These are phyloP conservation scores for Pseudorhombus dupliciocellatus DNA, from an alignment of 2,113 vertebrate genomes.

Conservation along the genomic window DNA sequence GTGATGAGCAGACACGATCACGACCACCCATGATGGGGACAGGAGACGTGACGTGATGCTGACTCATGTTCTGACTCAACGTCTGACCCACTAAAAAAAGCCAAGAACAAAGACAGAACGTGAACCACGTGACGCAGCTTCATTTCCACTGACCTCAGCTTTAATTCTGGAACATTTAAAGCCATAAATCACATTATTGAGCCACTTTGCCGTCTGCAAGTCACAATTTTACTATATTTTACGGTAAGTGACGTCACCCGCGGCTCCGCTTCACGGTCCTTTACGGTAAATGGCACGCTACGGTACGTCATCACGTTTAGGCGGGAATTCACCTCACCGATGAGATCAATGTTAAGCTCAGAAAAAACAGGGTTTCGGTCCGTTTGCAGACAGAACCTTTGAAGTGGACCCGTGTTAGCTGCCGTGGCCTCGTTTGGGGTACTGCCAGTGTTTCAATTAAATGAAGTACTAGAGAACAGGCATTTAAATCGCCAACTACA, in stretches of 20 bases:
- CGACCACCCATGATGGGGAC: not conserved
- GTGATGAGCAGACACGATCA: not conserved
- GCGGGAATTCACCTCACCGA: not conserved
- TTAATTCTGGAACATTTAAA: not conserved
- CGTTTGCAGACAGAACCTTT: too few relatives aligned
- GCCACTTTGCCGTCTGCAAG: too few relatives aligned
- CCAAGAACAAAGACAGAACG: not conserved
- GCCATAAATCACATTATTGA: not conserved
- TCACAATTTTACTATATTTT: not conserved
- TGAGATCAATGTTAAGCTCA: not conserved
- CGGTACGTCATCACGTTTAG: not conserved
- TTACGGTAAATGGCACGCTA: conserved; percentile 38
- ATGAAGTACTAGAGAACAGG: too few relatives aligned
- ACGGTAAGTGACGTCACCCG: conserved; percentile 32
- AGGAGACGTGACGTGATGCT: not conserved
- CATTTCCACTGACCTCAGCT: not conserved
- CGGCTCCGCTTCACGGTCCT: not conserved
- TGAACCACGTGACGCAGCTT: not conserved
- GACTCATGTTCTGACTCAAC: conserved; percentile 8
- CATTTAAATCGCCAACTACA: too few relatives aligned
- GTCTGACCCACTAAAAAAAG: too few relatives aligned
- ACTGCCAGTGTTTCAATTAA: too few relatives aligned
- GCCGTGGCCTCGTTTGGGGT: too few relatives aligned
- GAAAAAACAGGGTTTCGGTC: not conserved
- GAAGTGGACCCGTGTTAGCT: not conserved